phyloP scores from a whole-genome alignment of 2,888 invertebrate species.

The Siphlonurus alternatus region DNA sequence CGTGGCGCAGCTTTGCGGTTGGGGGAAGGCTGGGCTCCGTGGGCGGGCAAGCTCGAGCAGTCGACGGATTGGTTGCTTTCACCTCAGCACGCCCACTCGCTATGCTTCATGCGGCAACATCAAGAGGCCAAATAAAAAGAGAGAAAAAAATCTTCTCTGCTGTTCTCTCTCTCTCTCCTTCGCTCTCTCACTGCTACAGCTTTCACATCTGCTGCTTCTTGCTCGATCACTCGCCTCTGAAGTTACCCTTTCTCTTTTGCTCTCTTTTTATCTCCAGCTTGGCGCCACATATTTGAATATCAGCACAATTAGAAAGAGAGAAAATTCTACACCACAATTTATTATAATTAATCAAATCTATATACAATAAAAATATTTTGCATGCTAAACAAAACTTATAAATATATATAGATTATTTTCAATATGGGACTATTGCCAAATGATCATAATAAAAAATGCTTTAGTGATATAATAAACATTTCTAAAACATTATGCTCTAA shows the following conservation, averaged over 20 bases:
- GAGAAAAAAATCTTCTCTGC: background rate
- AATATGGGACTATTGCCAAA: too few relatives aligned
- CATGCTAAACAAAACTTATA: too few relatives aligned
- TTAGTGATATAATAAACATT: too few relatives aligned
- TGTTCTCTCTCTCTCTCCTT: background rate
- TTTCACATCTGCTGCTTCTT: background rate
- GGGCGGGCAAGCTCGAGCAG: background rate
- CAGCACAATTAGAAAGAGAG: background rate
- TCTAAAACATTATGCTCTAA: too few relatives aligned
- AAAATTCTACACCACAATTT: too few relatives aligned
- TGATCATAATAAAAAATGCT: too few relatives aligned
- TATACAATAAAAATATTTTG: too few relatives aligned
- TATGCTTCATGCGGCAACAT: background rate
- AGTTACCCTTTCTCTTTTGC: background rate
- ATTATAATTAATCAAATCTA: too few relatives aligned
- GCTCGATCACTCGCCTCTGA: background rate
- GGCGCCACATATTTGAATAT: background rate
- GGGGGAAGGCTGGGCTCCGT: slow-evolving; percentile 3
- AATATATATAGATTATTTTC: too few relatives aligned
- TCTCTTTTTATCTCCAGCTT: background rate
- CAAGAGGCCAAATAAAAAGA: background rate
- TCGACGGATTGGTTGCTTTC: slow-evolving; percentile 3
- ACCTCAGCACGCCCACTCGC: slow-evolving; percentile 1
- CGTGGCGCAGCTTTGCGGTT: slow-evolving; percentile 9
- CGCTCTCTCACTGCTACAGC: background rate